Evolutionary conservation across 2,888 invertebrate genomes (phyloP), one percentile per base, ranked within the genome.

Genomic region (Biston stratarius): DNA sequence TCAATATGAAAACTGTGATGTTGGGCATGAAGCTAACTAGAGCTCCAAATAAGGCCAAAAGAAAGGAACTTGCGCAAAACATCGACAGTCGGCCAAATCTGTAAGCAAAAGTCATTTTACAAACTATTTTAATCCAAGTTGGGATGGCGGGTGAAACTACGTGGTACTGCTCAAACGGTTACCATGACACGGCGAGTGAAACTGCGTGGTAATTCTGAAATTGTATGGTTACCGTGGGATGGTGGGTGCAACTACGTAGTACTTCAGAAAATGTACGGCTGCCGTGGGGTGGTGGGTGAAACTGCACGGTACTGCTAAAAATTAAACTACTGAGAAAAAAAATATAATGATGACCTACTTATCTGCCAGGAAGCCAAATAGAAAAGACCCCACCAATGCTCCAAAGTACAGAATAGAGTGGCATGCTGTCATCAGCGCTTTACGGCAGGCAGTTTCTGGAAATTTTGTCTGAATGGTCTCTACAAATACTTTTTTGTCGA

Each of bases 401-500:
- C 92, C 91, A 0, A 83, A 66, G 65, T 82, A 89, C 9, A 82
- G 62, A 72, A 87, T 83, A 69, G 88, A 88, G 69, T 91, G 83
- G 0, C 88, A 83, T 40, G 89, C 84, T 63, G 86, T 85, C 6
- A 88, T 74, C 47, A 85, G 52, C 90, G 45, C 58, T 1, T 56
- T 78, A 0, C 87, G 84, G 66, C 91, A 92, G 14, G 33, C 15
- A n/a, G 80, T 36, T 8, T 85, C 71, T 3, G 68, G 70, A 45
- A 79, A 92, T 72, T 91, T 91, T 0, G 87, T 86, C 69, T 90
- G 90, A 64, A 88, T 73, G 0, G 90, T 90, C 64, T 89, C 79
- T 0, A 77, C 76, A 52, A 91, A 91, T n/a, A 89, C 83, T 64
- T 72, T 80, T 33, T 72, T 81, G 60, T 89, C 80, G 90, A 89